phyloP scores from a whole-genome alignment of 2,113 vertebrate genomes.

The Columbina picui region DNA sequence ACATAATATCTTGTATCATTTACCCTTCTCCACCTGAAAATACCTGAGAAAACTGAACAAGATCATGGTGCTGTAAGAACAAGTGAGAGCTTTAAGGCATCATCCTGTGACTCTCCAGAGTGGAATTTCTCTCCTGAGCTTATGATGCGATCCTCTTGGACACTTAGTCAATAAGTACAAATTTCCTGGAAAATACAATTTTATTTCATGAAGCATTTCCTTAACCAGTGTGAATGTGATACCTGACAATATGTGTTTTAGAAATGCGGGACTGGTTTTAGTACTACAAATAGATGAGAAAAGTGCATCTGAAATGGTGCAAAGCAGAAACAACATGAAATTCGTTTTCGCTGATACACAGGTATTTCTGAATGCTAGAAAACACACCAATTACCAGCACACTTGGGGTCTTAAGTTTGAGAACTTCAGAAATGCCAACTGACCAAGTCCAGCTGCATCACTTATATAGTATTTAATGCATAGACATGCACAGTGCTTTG shows the following conservation, averaged over 20 bases:
- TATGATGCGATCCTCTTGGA: background rate
- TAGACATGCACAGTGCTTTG: background rate
- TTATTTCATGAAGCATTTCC: background rate
- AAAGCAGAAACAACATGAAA: background rate
- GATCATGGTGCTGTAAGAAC: background rate
- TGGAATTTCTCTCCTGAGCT: background rate
- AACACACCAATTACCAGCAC: background rate
- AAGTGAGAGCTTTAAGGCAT: background rate
- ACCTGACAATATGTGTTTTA: background rate
- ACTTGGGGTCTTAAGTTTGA: background rate
- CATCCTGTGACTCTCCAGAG: background rate
- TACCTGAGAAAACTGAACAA: background rate
- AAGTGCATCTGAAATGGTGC: background rate
- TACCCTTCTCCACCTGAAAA: background rate
- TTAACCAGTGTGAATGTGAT: background rate
- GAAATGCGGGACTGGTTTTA: background rate
- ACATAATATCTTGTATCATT: background rate
- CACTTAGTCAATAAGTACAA: background rate
- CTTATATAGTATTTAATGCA: background rate
- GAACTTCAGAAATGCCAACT: background rate
- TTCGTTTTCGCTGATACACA: background rate
- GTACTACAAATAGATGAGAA: background rate
- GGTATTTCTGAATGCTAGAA: background rate
- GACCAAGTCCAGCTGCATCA: background rate
- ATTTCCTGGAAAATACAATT: background rate